Conservation (phyloP, 2,113 vertebrate genomes). For the Apodemus speciosus region DNA sequence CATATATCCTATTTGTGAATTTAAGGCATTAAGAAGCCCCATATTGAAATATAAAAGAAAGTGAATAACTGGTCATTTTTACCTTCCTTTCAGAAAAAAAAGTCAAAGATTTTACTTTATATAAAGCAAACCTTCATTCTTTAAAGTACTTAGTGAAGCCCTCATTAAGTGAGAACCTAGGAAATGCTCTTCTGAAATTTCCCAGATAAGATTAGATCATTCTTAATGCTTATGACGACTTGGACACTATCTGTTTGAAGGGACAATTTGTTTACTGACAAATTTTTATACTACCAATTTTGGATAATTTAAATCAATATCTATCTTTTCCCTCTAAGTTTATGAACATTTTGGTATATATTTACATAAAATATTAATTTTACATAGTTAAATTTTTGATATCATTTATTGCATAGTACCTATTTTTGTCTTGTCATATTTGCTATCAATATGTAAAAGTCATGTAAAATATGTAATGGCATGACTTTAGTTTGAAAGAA, state of each 20-base stretch:
- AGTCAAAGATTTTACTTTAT: not conserved
- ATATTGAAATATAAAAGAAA: not conserved
- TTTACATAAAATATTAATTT: not conserved
- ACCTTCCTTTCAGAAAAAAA: not conserved
- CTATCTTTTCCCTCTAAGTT: not conserved
- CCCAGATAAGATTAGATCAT: not conserved
- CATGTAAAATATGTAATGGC: not conserved
- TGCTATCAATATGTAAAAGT: not conserved
- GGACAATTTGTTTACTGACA: not conserved
- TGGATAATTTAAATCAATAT: not conserved
- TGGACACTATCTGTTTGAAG: not conserved
- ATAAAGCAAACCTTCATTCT: not conserved
- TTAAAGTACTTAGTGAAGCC: not conserved
- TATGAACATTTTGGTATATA: not conserved
- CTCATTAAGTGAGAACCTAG: not conserved
- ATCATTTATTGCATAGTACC: not conserved
- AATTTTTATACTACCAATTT: not conserved
- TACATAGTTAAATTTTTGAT: not conserved
- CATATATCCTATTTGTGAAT: not conserved
- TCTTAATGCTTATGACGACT: not conserved
- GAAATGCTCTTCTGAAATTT: not conserved
- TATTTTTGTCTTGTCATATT: not conserved
- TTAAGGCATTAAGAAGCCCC: not conserved
- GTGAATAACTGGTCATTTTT: not conserved
- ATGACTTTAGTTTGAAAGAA: not conserved